Evolutionary conservation across 1,140 invertebrate species (phyloP).

Genomic region (Drosophila ironensis): DNA sequence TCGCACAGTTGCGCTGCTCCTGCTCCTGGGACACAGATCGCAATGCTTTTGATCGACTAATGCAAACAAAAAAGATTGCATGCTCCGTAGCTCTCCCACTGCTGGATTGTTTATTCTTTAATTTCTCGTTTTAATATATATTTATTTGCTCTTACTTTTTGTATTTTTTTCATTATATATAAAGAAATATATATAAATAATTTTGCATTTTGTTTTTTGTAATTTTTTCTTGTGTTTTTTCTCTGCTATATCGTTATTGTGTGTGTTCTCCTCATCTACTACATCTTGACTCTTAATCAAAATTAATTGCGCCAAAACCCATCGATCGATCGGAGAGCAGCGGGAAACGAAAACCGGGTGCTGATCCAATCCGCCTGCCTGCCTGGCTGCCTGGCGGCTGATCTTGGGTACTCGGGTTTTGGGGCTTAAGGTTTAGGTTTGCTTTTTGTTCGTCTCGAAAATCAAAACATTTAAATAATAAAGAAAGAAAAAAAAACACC

Average conservation of each 20-base stretch:
- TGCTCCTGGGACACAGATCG: constrained; percentile 5
- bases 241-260: constrained; percentile 41
- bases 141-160: constrained; percentile 33
- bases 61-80: constrained; percentile 34
- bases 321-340: too few species aligned
- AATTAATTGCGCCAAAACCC: constrained; percentile 63
- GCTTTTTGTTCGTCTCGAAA: too few species aligned
- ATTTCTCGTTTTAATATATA: constrained; percentile 17
- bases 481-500: too few species aligned
- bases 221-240: too few species aligned
- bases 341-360: too few species aligned
- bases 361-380: too few species aligned
- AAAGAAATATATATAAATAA: constrained; percentile 44
- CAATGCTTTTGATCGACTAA: constrained; percentile 12
- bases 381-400: too few species aligned
- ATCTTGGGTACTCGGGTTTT: too few species aligned
- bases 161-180: constrained; percentile 35
- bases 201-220: too few species aligned
- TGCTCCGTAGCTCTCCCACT: constrained; percentile 10
- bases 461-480: too few species aligned
- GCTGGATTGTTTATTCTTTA: constrained; percentile 1
- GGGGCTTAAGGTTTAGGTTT: too few species aligned
- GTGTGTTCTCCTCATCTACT: constrained; percentile 37
- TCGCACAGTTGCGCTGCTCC: constrained; percentile 1
- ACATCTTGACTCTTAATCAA: too few species aligned